Evolutionary conservation across 2,797 vertebrate genomes (phyloP).

Genomic region (Hapalemur alaotrensis): DNA sequence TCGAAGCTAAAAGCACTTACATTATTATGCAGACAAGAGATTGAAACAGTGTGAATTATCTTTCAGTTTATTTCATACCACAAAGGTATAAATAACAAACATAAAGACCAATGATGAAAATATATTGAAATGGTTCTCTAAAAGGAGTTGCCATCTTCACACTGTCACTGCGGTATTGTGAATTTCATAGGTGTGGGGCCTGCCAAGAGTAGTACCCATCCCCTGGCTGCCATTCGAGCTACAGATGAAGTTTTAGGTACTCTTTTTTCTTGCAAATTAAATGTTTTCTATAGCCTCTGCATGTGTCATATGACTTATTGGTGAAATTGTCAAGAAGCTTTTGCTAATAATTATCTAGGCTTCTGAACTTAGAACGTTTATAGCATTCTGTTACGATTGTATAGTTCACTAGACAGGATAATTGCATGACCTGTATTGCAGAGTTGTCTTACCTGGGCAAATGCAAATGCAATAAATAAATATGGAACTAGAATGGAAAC

Average conservation of each 20-base stretch:
- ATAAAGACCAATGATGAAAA: background rate
- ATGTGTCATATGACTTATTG: background rate
- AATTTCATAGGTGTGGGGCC: background rate
- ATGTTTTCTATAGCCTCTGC: background rate
- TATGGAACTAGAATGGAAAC: background rate
- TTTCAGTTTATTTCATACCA: background rate
- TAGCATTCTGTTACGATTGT: background rate
- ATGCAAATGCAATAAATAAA: background rate
- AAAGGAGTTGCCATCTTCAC: background rate
- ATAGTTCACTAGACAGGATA: background rate
- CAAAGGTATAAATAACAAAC: background rate
- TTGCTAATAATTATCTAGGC: slow-evolving; percentile 9
- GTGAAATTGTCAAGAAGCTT: background rate
- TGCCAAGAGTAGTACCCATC: background rate
- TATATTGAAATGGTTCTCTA: background rate
- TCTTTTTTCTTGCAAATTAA: background rate
- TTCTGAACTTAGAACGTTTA: background rate
- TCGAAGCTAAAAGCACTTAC: background rate
- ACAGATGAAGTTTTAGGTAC: background rate
- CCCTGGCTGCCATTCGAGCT: background rate
- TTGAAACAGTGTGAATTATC: background rate
- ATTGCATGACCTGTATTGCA: accelerated
- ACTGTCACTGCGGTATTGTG: background rate
- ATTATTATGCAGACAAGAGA: background rate
- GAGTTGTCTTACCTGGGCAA: background rate